Percentiles rank a stretch among this genome's conserved stretches.
phyloP scores from a whole-genome alignment of 2,797 vertebrate species.

The Pyrocephalus nanus region DNA sequence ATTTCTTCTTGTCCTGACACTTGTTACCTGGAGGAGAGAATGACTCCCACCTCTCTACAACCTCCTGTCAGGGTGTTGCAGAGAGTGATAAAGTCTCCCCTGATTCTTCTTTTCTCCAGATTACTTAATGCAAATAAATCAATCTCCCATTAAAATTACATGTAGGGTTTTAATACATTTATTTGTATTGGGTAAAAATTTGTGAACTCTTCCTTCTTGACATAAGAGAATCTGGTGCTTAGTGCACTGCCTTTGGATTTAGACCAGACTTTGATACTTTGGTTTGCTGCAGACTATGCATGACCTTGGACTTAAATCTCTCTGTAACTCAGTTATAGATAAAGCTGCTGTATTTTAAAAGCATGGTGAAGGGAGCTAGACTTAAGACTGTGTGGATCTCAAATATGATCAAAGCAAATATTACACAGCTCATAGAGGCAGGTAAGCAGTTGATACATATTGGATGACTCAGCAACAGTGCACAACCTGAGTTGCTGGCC shows the following conservation, averaged over 20 bases:
- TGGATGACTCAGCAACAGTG: neutral
- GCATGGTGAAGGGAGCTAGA: rapidly evolving
- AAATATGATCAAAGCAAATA: neutral
- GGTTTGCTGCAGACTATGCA: neutral
- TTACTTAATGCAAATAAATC: neutral
- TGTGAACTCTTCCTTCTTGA: neutral
- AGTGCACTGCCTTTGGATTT: neutral
- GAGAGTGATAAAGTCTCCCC: neutral
- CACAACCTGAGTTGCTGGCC: neutral
- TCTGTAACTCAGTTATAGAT: neutral
- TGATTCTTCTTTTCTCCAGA: neutral
- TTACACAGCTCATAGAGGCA: neutral
- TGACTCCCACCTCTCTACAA: neutral
- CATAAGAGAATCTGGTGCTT: neutral
- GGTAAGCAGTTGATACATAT: neutral
- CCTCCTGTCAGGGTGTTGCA: neutral
- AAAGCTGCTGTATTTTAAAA: neutral
- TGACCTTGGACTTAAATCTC: neutral
- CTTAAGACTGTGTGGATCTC: neutral
- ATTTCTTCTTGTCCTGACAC: neutral
- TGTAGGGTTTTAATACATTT: neutral
- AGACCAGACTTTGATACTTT: neutral
- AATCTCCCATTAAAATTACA: neutral
- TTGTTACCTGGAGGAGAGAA: neutral
- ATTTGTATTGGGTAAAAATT: neutral